phyloP scores from a whole-genome alignment of 2,888 invertebrate genomes.

The Rhogogaster chlorosoma region DNA sequence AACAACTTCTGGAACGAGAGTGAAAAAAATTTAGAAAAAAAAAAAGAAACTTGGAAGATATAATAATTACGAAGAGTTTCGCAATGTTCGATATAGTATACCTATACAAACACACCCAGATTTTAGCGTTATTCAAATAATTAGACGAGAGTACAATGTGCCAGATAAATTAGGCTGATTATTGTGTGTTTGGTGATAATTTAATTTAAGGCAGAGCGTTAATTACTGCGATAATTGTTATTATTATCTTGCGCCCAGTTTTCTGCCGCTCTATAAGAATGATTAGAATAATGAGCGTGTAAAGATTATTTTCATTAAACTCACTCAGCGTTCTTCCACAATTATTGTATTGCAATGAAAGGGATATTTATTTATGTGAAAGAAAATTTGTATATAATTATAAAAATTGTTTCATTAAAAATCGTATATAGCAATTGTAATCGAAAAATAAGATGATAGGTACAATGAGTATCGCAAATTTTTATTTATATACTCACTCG shows the following conservation, averaged over 20 bases:
- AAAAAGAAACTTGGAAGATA: not conserved
- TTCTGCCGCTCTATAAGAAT: not conserved
- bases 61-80: not conserved
- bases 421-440: not conserved
- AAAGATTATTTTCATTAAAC: not conserved
- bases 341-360: not conserved
- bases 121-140: not conserved
- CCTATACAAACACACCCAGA: not conserved
- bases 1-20: no score
- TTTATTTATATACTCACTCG: conserved; percentile 74
- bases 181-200: not conserved
- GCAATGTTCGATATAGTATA: not conserved
- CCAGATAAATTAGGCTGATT: not conserved
- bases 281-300: not conserved
- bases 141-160: not conserved
- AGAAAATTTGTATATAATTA: no score
- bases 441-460: not conserved
- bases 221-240: conserved; percentile 4
- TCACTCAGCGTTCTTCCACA: not conserved
- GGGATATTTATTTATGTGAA: not conserved
- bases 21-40: not conserved
- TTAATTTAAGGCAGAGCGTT: conserved; percentile 11
- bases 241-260: not conserved
- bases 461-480: not conserved
- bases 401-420: not conserved